Evolutionary conservation across 1,140 invertebrate genomes (phyloP).

Genomic region (Cydia amplana): DNA sequence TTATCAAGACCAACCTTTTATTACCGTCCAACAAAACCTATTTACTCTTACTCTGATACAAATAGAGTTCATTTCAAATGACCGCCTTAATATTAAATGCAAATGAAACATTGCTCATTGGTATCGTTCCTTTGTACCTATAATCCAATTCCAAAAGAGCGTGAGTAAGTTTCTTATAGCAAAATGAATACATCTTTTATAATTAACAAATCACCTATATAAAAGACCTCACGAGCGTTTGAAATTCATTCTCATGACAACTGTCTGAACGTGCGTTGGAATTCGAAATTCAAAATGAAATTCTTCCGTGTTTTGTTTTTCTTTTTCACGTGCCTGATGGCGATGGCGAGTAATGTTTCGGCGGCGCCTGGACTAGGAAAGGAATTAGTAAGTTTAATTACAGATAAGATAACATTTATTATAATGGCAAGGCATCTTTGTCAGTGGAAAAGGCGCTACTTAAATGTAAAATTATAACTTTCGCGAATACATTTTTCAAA

Average conservation of each 20-base stretch:
- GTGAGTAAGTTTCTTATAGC: background rate
- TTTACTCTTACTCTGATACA: background rate
- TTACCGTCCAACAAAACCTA: background rate
- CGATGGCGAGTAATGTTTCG: conserved; percentile 22
- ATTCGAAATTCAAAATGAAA: conserved; percentile 29
- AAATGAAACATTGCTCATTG: background rate
- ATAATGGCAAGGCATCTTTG: too few relatives aligned
- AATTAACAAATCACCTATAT: background rate
- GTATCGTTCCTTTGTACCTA: background rate
- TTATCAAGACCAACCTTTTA: conserved; percentile 4
- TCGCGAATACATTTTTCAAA: too few relatives aligned
- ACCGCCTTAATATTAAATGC: background rate
- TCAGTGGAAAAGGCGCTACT: too few relatives aligned
- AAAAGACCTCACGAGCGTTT: background rate
- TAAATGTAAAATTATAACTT: too few relatives aligned
- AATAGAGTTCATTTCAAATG: background rate
- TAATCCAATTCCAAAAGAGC: background rate
- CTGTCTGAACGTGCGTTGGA: background rate
- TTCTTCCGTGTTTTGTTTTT: conserved; percentile 28
- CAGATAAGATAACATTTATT: too few relatives aligned
- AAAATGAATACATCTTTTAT: background rate
- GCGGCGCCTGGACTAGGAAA: background rate
- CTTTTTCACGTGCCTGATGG: conserved; percentile 17
- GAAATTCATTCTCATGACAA: background rate
- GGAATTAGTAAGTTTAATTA: background rate